Evolutionary conservation across 2,888 invertebrate species (phyloP), one percentile per base, ranked within the genome.

Genomic region (Exephanes ischioxanthus): DNA sequence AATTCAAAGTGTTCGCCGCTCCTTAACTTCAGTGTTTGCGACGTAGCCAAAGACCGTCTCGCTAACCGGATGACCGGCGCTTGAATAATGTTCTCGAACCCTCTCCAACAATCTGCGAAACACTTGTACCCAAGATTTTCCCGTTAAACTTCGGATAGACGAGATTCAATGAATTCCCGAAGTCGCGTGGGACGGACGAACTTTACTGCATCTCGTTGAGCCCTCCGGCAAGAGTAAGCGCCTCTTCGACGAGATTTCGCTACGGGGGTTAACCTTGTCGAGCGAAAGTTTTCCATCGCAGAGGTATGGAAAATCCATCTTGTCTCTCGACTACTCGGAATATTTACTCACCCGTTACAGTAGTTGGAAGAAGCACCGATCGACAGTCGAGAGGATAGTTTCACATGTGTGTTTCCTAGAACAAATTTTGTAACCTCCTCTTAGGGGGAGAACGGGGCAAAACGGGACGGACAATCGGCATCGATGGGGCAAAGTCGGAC

Each of bases 141-240:
- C 7, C 48, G 19, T 45, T 51, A 48, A 63, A 70, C 71, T 63
- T 71, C 41, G 41, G 14, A 63, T 51, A 67, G 41, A 67, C 26
- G 80, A 61, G 67, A 80, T 77, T 77, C 67, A 72, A 84, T 72
- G 58, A 68, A 77, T 63, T 77, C 58, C 14, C 19, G 51, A 58
- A 58, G 26, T 45, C 14, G 14, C 45, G 14, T 14, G 22, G 26
- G 11, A 58, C 55, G 7, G 9, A 19, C 19, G 30, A 77, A 80
- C 26, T 84, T 84, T 80, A 71, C 75, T 55, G 75, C n/a, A 22
- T 45, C 41, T 7, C 19, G 26, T 11, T 26, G 58, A 9, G 58
- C 19, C 7, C 2, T n/a, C 19, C 58, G 22, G 45, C 22, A 9
- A 22, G 48, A 45, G 73, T n/a, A n/a, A 45, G 37, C 61, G 71